These are phyloP conservation scores for Malurus leucopterus DNA, from an alignment of 2,797 vertebrate genomes.

Conservation along the genomic window DNA sequence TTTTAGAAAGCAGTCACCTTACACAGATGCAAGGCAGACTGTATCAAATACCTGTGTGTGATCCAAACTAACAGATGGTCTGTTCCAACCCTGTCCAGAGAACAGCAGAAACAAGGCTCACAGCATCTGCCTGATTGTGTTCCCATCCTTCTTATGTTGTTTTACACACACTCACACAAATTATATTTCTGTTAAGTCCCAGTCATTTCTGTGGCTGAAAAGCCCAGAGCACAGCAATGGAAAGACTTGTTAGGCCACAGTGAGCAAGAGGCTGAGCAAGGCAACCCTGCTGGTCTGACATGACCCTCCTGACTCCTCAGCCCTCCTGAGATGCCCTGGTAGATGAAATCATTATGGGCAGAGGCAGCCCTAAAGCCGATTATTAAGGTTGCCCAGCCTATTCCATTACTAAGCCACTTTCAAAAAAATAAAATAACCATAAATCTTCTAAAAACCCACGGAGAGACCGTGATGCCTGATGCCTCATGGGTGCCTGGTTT, in stretches of 20 bases:
- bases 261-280: neutral
- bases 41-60: neutral
- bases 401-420: neutral
- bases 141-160: neutral
- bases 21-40: neutral
- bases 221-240: neutral
- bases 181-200: neutral
- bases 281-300: neutral
- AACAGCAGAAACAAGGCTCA: neutral
- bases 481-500: neutral
- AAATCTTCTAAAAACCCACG: neutral
- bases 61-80: neutral
- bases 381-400: neutral
- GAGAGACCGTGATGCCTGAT: neutral
- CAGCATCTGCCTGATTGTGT: neutral
- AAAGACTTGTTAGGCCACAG: neutral
- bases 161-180: neutral
- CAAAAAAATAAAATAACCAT: neutral
- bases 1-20: neutral
- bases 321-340: neutral
- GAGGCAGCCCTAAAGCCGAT: neutral
- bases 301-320: neutral
- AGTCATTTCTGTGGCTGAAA: neutral
- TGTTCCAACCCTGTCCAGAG: neutral
- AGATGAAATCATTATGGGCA: neutral